A percentile compares a stretch with the other conserved stretches of the same genome.
Conservation (phyloP, 2,113 vertebrate genomes). For the Phyllostomus hastatus region DNA sequence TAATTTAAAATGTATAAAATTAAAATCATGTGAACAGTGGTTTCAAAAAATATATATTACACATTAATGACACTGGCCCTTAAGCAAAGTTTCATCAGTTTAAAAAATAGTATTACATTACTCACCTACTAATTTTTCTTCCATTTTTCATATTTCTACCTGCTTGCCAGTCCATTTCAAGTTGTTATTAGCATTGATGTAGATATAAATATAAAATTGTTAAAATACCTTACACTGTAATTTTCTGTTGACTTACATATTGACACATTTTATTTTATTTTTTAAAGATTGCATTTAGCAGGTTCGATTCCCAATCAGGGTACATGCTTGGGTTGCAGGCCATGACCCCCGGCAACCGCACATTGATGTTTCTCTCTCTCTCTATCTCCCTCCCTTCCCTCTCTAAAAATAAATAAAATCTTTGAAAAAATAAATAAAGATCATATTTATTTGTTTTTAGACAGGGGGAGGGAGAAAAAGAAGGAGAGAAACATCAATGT, state of each 20-base stretch:
- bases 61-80: neutral
- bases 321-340: too few species aligned
- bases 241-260: neutral
- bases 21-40: neutral
- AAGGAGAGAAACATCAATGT: too few species aligned
- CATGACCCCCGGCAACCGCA: too few species aligned
- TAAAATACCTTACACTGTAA: neutral
- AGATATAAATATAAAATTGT: neutral
- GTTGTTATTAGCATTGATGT: neutral
- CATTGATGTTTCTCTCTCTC: too few species aligned
- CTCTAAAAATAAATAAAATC: too few species aligned
- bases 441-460: too few species aligned
- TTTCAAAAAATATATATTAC: neutral
- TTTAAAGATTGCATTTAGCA: too few species aligned
- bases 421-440: too few species aligned
- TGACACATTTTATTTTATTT: neutral
- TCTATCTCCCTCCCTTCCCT: too few species aligned
- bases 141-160: neutral
- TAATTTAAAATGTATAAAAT: neutral
- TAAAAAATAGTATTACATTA: neutral
- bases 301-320: too few species aligned
- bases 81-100: neutral
- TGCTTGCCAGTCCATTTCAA: neutral
- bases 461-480: too few species aligned
- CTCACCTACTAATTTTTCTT: neutral